These are phyloP conservation scores for Chitala chitala DNA, from an alignment of 2,113 vertebrate genomes.

Conservation along the genomic window DNA sequence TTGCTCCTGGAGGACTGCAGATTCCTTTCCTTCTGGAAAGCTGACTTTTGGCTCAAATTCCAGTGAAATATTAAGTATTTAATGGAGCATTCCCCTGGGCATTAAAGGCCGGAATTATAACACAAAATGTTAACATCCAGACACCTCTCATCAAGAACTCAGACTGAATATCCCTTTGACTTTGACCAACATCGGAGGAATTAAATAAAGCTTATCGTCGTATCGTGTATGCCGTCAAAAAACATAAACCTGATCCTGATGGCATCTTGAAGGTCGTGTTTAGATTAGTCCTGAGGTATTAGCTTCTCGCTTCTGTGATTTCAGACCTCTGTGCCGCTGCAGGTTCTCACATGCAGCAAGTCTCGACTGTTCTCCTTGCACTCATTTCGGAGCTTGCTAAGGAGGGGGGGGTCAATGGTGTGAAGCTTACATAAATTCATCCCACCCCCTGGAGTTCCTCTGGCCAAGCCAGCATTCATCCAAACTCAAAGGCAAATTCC, in stretches of 20 bases:
- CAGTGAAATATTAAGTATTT: background rate
- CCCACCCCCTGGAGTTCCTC: background rate
- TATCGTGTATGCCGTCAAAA: background rate
- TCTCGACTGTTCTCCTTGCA: no score
- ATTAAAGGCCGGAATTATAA: background rate
- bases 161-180: conserved; percentile 30
- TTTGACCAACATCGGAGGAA: conserved; percentile 18
- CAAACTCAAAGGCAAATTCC: no score
- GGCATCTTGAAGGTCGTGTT: conserved; percentile 5
- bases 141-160: conserved; percentile 15
- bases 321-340: no score
- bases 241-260: background rate
- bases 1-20: background rate
- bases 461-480: background rate
- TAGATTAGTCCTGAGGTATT: no score
- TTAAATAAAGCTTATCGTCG: conserved; percentile 1
- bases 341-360: no score
- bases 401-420: conserved; percentile 20
- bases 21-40: conserved; percentile 12
- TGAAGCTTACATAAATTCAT: background rate
- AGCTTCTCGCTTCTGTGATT: no score
- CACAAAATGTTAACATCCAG: conserved; percentile 5
- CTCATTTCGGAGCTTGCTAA: no score
- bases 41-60: background rate
- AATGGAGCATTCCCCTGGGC: background rate